Conservation (phyloP, 2,888 invertebrate genomes). For the Drosophila kuntzei region DNA sequence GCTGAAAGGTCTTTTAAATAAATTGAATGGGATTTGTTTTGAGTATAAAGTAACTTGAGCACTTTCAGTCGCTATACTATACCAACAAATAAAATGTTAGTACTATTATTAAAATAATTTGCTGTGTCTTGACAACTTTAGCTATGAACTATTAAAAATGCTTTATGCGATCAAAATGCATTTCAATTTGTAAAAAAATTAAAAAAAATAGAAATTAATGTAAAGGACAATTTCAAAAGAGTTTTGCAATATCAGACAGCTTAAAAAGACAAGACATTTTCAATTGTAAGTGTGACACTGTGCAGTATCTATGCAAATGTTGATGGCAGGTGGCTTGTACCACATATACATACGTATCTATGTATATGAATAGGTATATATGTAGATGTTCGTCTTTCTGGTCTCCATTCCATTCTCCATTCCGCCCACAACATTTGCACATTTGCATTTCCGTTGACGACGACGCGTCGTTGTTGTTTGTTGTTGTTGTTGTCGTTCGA, state of each 20-base stretch:
- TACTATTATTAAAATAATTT: no score
- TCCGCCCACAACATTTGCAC: slow-evolving; percentile 74
- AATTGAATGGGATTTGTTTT: no score
- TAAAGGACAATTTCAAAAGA: background rate
- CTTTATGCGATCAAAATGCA: no score
- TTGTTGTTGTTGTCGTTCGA: slow-evolving; percentile 51
- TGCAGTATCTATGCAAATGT: slow-evolving; percentile 65
- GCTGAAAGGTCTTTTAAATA: no score
- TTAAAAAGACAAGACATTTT: background rate
- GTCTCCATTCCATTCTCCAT: slow-evolving; percentile 21
- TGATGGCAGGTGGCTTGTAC: slow-evolving; percentile 59
- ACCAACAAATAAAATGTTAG: no score
- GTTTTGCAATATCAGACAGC: background rate
- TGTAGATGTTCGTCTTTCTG: slow-evolving; percentile 40
- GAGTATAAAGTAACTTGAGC: no score
- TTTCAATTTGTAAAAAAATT: no score
- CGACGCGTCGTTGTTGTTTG: slow-evolving; percentile 3
- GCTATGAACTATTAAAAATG: no score
- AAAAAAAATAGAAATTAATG: background rate
- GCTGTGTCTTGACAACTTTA: no score
- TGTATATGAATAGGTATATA: slow-evolving; percentile 1
- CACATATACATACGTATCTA: slow-evolving; percentile 1
- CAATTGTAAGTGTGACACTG: slow-evolving; percentile 33
- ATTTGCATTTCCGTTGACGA: slow-evolving; percentile 63
- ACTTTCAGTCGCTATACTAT: no score